phyloP scores from a whole-genome alignment of 2,888 invertebrate species.

The Lomographa bimaculata region DNA sequence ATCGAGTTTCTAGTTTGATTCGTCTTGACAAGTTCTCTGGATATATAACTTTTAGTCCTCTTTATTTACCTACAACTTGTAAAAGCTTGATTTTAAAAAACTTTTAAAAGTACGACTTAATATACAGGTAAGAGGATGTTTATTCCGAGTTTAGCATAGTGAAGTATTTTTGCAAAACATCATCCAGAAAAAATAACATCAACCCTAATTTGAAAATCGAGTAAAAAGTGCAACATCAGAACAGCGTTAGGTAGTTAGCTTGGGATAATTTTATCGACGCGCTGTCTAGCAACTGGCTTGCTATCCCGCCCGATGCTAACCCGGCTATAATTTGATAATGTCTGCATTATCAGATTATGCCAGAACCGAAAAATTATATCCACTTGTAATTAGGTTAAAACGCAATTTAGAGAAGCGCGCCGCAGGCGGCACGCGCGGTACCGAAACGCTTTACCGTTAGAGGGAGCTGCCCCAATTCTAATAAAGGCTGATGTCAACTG shows the following conservation, averaged over 20 bases:
- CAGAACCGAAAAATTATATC: constrained; percentile 82
- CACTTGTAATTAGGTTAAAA: constrained; percentile 80
- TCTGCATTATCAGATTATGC: constrained; percentile 76
- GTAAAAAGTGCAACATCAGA: constrained; percentile 24
- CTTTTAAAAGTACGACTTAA: too few species aligned
- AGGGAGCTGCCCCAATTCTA: constrained; percentile 24
- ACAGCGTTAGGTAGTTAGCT: constrained; percentile 23
- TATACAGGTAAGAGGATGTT: too few species aligned
- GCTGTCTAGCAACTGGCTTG: constrained; percentile 33
- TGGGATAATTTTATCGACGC: constrained; percentile 47
- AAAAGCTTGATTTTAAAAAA: too few species aligned
- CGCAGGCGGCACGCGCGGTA: constrained; percentile 66
- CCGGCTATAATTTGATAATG: constrained; percentile 76
- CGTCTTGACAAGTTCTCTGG: too few species aligned
- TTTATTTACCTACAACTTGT: too few species aligned
- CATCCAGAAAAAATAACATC: too few species aligned
- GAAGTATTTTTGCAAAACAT: too few species aligned
- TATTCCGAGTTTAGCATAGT: too few species aligned
- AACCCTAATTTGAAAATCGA: constrained; percentile 18
- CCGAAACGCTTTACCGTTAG: constrained; percentile 43
- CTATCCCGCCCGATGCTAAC: constrained; percentile 66
- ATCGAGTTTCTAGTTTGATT: too few species aligned
- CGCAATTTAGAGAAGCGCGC: constrained; percentile 79
- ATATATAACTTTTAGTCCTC: too few species aligned
- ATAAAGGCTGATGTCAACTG: constrained; percentile 25